Evolutionary conservation across 2,797 vertebrate genomes (phyloP).

Genomic region (Chiroxiphia lanceolata): DNA sequence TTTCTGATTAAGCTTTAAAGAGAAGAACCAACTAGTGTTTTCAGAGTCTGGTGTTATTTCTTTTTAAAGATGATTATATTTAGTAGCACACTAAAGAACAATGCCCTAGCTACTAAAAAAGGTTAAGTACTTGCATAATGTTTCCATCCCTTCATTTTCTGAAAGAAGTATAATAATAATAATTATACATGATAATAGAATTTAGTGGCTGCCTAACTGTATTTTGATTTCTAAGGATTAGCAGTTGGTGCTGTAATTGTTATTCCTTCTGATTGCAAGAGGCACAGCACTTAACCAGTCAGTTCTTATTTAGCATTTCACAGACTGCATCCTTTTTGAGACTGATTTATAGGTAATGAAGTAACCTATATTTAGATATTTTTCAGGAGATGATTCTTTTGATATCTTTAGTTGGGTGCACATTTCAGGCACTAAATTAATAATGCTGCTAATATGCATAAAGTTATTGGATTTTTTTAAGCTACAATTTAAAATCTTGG

Average conservation of each 20-base stretch:
- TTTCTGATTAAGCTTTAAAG: conserved; percentile 24
- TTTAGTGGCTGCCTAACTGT: conserved; percentile 59
- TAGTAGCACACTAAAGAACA: conserved; percentile 27
- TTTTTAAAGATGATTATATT: conserved; percentile 1
- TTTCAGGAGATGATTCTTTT: conserved; percentile 36
- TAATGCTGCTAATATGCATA: background rate
- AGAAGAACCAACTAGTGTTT: background rate
- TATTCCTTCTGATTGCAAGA: conserved; percentile 57
- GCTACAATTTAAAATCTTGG: background rate
- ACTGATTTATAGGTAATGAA: conserved; percentile 71
- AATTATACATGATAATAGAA: conserved; percentile 62
- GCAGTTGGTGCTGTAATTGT: conserved; percentile 30
- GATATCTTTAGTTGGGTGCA: conserved; percentile 27
- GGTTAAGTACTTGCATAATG: conserved; percentile 5
- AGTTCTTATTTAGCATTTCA: background rate
- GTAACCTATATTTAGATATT: conserved; percentile 68
- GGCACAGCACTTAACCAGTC: background rate
- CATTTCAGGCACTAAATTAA: conserved; percentile 22
- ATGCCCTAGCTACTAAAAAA: conserved; percentile 14
- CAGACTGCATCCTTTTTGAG: background rate
- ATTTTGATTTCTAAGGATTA: conserved; percentile 70
- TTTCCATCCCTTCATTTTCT: conserved; percentile 52
- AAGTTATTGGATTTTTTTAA: background rate
- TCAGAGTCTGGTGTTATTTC: background rate
- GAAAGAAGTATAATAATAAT: conserved; percentile 61